Evolutionary conservation across 2,113 vertebrate species (phyloP).

Genomic region (Alethe castanea): DNA sequence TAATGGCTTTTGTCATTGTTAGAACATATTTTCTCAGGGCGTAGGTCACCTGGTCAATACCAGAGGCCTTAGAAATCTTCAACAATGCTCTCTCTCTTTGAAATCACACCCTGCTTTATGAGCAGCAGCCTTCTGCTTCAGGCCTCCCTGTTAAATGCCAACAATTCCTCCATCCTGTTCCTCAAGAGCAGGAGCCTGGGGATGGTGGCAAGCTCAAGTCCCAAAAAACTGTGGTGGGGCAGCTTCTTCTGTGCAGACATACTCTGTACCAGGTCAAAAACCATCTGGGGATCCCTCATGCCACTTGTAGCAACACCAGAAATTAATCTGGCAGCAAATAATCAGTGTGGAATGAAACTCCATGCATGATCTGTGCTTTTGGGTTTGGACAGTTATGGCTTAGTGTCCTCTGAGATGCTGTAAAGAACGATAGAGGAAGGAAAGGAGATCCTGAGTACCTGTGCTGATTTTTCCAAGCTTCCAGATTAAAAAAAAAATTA

Average conservation of each 20-base stretch:
- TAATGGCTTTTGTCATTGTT: constrained; percentile 3
- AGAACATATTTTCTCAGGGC: not conserved
- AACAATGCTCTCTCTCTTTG: not conserved
- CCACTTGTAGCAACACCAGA: not conserved
- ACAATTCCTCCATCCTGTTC: not conserved
- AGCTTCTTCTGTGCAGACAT: not conserved
- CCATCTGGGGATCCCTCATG: fast-evolving
- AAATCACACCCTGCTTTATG: not conserved
- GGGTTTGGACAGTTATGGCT: not conserved
- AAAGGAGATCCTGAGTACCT: not conserved
- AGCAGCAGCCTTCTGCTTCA: not conserved
- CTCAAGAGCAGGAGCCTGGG: not conserved
- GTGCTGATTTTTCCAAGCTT: no score
- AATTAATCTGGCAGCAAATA: not conserved
- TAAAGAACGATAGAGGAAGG: not conserved
- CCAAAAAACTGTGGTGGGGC: not conserved
- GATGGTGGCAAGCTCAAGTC: not conserved
- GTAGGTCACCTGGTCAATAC: not conserved
- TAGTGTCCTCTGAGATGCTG: not conserved
- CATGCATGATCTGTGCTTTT: not conserved
- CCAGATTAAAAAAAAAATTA: no score
- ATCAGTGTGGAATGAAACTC: not conserved
- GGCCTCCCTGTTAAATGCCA: not conserved
- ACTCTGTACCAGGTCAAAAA: not conserved
- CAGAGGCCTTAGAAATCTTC: not conserved